Base-by-base conservation (phyloP, 2,888 invertebrate genomes). In the Osmoderma eremita region DNA sequence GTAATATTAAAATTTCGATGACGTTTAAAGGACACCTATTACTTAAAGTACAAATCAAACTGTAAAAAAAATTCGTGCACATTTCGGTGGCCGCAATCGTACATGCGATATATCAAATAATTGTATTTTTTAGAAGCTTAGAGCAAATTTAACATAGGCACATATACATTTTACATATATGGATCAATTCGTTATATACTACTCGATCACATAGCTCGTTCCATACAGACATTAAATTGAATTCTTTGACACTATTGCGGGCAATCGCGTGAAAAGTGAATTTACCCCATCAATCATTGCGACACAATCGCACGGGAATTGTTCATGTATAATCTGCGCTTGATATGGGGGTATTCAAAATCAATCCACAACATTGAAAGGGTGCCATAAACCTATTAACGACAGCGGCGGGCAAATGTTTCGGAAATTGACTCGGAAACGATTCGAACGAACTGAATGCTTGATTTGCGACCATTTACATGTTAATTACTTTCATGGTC, bases 361-460 rank as follows among this genome's bases (percentile, higher is more conserved):
- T 67, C 68, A 71, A 71, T 71, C 68, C 70, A 65, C 62, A 58
- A 67, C 67, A 70, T 50, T 51, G 67, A 66, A 58, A 68, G 69
- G 70, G 70, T 63, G 69, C 66, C 67, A 65, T 72, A 72, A 69
- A 71, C 68, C 72, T 71, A 73, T 74, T 73, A 74, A 70, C 72
- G 68, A 65, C 71, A 71, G 75, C 75, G 77, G 76, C 76, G 75
- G 76, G 74, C 77, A 76, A 78, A 77, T 77, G 76, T 76, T 76
- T 76, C 78, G 78, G 78, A 79, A 79, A 79, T 79, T 78, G 77
- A 74, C 74, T 78, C 78, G 78, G 78, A 78, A 78, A 76, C 77
- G 77, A 76, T 77, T 73, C 71, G 75, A 73, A 75, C 74, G 74
- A 74, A 75, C 72, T 76, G 76, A 75, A 74, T 75, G 74, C 76